Evolutionary conservation across 2,797 vertebrate species (phyloP).

Genomic region (Rhinophrynus dorsalis): DNA sequence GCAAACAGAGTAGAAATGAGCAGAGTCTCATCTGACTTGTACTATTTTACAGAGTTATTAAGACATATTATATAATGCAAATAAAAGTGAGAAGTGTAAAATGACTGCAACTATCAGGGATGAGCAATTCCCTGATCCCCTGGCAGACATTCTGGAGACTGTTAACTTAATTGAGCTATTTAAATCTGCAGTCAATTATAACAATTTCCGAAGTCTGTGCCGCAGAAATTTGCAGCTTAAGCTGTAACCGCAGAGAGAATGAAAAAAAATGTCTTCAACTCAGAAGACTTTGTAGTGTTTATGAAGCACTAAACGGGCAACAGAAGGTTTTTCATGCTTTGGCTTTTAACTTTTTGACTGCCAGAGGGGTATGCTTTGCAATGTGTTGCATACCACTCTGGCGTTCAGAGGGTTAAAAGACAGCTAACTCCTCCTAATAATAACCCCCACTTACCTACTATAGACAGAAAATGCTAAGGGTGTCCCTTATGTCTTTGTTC

Average conservation of each 20-base stretch:
- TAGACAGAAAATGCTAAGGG: too few species aligned
- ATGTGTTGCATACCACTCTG: too few species aligned
- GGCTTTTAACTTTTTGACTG: too few species aligned
- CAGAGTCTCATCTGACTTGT: too few species aligned
- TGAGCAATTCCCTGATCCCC: constrained; percentile 4
- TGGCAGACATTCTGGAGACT: constrained; percentile 23
- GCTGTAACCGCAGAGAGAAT: constrained; percentile 5
- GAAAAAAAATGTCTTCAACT: background rate
- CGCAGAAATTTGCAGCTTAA: constrained; percentile 7
- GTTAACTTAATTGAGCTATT: constrained; percentile 47
- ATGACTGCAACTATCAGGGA: constrained; percentile 43
- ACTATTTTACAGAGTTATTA: constrained; percentile 27
- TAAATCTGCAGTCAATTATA: constrained; percentile 40
- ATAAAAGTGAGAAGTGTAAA: constrained; percentile 15
- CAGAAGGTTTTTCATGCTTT: too few species aligned
- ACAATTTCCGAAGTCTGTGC: background rate
- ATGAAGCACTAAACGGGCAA: too few species aligned
- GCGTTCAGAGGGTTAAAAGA: too few species aligned
- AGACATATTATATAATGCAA: constrained; percentile 24
- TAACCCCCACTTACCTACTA: too few species aligned
- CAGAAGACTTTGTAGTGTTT: constrained; percentile 7
- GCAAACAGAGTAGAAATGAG: too few species aligned
- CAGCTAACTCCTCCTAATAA: too few species aligned
- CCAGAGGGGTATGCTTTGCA: too few species aligned
- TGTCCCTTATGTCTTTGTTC: too few species aligned